Evolutionary conservation across 1,140 invertebrate genomes (phyloP).

Genomic region (Drosophila biarmipes): DNA sequence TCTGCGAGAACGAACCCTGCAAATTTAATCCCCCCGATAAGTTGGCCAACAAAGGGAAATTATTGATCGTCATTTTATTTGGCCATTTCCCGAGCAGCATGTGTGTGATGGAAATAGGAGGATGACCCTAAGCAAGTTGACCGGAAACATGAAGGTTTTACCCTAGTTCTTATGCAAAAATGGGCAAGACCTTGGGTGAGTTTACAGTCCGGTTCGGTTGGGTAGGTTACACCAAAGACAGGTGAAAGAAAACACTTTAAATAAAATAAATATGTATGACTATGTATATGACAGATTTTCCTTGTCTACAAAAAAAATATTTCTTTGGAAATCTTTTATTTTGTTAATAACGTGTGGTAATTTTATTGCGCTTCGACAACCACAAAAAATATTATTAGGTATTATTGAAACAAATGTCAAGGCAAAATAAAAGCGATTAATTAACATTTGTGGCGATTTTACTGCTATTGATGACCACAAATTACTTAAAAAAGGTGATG

Average conservation of each 20-base stretch:
- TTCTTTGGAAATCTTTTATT: background rate
- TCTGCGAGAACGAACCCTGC: conserved; percentile 53
- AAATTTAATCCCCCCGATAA: conserved; percentile 70
- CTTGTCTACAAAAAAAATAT: background rate
- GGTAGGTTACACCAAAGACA: background rate
- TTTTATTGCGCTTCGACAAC: background rate
- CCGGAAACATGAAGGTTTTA: conserved; percentile 50
- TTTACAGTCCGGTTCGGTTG: conserved; percentile 21
- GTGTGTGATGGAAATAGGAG: conserved; percentile 9
- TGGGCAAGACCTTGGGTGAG: conserved; percentile 25
- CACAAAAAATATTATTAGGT: background rate
- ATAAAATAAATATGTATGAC: no score
- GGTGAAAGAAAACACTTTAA: background rate
- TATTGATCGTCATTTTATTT: conserved; percentile 77
- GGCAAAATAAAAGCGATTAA: background rate
- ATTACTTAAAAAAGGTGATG: background rate
- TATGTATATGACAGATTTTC: no score
- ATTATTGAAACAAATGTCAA: background rate
- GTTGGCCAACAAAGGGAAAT: conserved; percentile 59
- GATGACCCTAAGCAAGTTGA: conserved; percentile 52
- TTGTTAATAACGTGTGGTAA: background rate
- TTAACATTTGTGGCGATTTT: background rate
- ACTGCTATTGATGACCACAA: background rate
- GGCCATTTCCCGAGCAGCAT: conserved; percentile 55
- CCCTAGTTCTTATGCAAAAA: conserved; percentile 51